Evolutionary conservation across 2,113 vertebrate genomes (phyloP).

Genomic region (Tragelaphus imberbis): DNA sequence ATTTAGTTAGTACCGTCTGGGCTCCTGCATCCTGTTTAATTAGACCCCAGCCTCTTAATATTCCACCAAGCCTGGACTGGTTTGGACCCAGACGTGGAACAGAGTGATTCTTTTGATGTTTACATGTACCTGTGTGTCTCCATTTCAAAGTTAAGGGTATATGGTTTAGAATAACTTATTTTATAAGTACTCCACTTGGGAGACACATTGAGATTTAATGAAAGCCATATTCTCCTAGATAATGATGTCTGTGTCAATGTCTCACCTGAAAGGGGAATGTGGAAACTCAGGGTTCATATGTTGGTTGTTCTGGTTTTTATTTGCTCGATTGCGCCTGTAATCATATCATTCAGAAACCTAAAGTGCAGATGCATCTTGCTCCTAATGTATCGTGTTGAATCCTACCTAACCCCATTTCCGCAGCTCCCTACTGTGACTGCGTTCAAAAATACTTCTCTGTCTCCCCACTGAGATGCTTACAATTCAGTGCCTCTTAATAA

Average conservation of each 20-base stretch:
- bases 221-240: conserved; percentile 30
- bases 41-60: not conserved
- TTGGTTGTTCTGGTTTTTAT: not conserved
- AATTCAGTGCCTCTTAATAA: not conserved
- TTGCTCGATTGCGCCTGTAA: conserved; percentile 33
- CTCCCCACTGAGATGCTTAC: not conserved
- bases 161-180: conserved; percentile 27
- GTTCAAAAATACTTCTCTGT: not conserved
- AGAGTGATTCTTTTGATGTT: conserved; percentile 25
- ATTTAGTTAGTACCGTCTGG: not conserved
- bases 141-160: conserved; percentile 21
- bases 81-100: not conserved
- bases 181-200: not conserved
- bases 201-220: not conserved
- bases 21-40: not conserved
- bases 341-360: conserved; percentile 38
- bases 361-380: conserved; percentile 19
- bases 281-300: conserved; percentile 32
- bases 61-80: not conserved
- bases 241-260: not conserved
- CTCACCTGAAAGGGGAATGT: not conserved
- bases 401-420: not conserved
- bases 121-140: not conserved
- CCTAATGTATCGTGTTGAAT: conserved; percentile 35
- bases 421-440: not conserved